Conservation (phyloP, 1,140 invertebrate genomes). For the Diabrotica virgifera region DNA sequence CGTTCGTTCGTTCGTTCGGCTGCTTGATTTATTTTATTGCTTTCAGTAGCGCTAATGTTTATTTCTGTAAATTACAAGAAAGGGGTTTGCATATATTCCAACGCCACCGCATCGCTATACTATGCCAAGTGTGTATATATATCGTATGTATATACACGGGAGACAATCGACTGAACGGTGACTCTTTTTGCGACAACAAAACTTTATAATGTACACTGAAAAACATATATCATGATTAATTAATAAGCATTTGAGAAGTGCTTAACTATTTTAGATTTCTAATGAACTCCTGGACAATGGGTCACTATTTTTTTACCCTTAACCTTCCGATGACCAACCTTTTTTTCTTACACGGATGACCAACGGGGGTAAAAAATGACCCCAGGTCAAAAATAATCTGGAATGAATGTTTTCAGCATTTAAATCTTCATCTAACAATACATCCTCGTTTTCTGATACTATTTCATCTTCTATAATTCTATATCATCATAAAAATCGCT, state of each 20-base stretch:
- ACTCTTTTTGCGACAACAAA: background rate
- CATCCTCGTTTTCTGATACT: too few species aligned
- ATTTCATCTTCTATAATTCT: too few species aligned
- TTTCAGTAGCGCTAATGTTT: conserved; percentile 50
- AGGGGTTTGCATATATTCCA: conserved; percentile 43
- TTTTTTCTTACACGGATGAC: too few species aligned
- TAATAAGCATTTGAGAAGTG: background rate
- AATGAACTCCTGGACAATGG: background rate
- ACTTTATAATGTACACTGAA: background rate
- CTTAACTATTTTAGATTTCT: background rate
- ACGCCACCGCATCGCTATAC: conserved; percentile 7
- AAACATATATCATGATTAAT: background rate
- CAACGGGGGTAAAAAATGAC: too few species aligned
- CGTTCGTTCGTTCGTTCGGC: conserved; percentile 40
- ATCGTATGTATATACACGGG: background rate
- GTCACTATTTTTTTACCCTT: background rate
- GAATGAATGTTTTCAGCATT: too few species aligned
- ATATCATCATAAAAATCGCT: too few species aligned
- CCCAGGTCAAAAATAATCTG: too few species aligned
- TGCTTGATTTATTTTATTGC: conserved; percentile 49
- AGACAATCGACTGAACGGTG: background rate
- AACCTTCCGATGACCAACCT: background rate
- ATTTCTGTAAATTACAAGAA: conserved; percentile 50
- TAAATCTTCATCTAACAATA: too few species aligned
- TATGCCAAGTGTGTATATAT: conserved; percentile 13